phyloP scores from a whole-genome alignment of 2,888 invertebrate genomes.

The Cosmia pyralina region DNA sequence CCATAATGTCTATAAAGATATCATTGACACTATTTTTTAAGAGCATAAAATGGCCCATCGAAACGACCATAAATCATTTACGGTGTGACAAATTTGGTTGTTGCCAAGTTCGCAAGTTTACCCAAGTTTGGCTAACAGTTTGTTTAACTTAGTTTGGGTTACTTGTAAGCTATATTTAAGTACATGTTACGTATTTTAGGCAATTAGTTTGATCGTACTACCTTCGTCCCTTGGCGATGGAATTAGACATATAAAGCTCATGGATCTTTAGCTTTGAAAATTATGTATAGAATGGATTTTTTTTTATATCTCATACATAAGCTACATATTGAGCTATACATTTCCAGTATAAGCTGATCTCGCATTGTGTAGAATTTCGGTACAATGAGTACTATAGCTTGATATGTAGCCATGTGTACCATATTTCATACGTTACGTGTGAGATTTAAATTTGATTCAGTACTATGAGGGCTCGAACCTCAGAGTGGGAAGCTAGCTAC shows the following conservation, averaged over 20 bases:
- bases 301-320: no score
- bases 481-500: no score
- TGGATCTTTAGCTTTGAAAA: no score
- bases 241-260: neutral
- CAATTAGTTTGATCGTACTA: neutral
- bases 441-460: no score
- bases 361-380: no score
- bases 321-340: no score
- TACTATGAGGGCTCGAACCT: no score
- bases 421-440: no score
- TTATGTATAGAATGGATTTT: no score
- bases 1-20: slow-evolving; percentile 19
- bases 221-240: neutral
- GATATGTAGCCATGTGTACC: no score
- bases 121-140: slow-evolving; percentile 13
- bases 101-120: slow-evolving; percentile 2
- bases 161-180: slow-evolving; percentile 18
- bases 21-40: slow-evolving; percentile 6
- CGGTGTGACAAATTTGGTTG: slow-evolving; percentile 21
- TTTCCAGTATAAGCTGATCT: no score
- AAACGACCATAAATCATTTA: slow-evolving; percentile 31
- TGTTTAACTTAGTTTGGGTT: slow-evolving; percentile 4
- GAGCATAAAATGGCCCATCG: slow-evolving; percentile 8
- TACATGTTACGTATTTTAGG: slow-evolving; percentile 13
- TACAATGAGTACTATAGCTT: no score